A percentile compares a stretch with the other conserved stretches of the same genome.
Evolutionary conservation across 2,797 vertebrate genomes (phyloP).

Genomic region (Ptychadena robeensis): DNA sequence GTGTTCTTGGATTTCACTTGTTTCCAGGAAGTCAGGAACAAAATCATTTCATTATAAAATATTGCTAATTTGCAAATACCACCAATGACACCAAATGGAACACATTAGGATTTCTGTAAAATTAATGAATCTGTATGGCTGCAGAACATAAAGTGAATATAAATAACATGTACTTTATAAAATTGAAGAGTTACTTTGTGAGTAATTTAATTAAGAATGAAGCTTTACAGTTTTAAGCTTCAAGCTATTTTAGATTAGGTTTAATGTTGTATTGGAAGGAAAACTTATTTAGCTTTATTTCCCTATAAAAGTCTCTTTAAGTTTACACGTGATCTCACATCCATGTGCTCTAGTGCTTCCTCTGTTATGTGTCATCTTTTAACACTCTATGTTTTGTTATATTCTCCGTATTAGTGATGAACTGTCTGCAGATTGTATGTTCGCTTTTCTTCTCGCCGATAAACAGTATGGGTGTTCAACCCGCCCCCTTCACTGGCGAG

Average conservation of each 20-base stretch:
- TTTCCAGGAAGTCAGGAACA: neutral
- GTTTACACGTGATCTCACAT: neutral
- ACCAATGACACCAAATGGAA: constrained; percentile 14
- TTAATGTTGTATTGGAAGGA: neutral
- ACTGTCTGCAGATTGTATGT: no score
- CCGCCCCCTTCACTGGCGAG: no score
- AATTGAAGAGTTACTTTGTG: constrained; percentile 40
- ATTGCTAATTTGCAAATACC: neutral
- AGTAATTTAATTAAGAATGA: constrained; percentile 39
- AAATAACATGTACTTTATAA: constrained; percentile 43
- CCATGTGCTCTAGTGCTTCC: neutral
- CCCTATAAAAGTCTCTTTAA: neutral
- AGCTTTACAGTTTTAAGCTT: constrained; percentile 24
- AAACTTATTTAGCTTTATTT: neutral
- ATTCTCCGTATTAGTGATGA: no score
- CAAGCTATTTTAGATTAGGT: constrained; percentile 33
- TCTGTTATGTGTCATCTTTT: neutral
- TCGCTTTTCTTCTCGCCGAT: no score
- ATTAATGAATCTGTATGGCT: constrained; percentile 1
- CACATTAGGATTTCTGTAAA: neutral
- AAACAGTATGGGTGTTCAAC: no score
- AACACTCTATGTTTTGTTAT: neutral
- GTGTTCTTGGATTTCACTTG: neutral
- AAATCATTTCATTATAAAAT: neutral
- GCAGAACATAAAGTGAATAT: constrained; percentile 26